These are phyloP conservation scores for Lepidonotus clava DNA, from an alignment of 2,888 invertebrate species.

Conservation along the genomic window DNA sequence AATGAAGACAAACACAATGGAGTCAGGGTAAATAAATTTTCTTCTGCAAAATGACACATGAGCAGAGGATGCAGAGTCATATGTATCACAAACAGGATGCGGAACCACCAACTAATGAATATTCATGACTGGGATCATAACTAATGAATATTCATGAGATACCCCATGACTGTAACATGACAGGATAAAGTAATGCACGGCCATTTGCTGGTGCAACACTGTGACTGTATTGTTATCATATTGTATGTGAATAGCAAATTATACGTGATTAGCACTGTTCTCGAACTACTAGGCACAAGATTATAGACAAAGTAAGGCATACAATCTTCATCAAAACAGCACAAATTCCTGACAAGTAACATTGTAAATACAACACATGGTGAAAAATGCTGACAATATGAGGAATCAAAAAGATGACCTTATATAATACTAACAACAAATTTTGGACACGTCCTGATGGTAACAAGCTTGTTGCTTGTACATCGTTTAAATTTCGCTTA, in stretches of 20 bases:
- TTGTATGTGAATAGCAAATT: slow-evolving; percentile 8
- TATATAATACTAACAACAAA: not conserved
- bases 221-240: not conserved
- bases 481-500: no score
- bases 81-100: slow-evolving; percentile 16
- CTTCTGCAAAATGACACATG: slow-evolving; percentile 23
- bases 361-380: slow-evolving; percentile 5
- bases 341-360: slow-evolving; percentile 14
- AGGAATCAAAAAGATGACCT: slow-evolving; percentile 2
- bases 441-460: not conserved
- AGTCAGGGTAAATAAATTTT: slow-evolving; percentile 4
- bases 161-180: slow-evolving; percentile 8
- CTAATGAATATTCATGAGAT: slow-evolving; percentile 23
- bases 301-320: slow-evolving; percentile 23
- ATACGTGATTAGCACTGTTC: not conserved
- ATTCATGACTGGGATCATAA: slow-evolving; percentile 8
- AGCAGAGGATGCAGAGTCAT: slow-evolving; percentile 8
- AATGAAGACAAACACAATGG: not conserved
- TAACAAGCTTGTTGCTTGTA: no score
- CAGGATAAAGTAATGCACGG: not conserved
- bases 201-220: slow-evolving; percentile 16
- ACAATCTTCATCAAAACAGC: slow-evolving; percentile 7
- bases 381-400: not conserved
- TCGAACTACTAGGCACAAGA: slow-evolving; percentile 6
- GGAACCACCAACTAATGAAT: slow-evolving; percentile 16